Base-by-base conservation (phyloP, 2,113 vertebrate species). In the Corvus moneduloides region DNA sequence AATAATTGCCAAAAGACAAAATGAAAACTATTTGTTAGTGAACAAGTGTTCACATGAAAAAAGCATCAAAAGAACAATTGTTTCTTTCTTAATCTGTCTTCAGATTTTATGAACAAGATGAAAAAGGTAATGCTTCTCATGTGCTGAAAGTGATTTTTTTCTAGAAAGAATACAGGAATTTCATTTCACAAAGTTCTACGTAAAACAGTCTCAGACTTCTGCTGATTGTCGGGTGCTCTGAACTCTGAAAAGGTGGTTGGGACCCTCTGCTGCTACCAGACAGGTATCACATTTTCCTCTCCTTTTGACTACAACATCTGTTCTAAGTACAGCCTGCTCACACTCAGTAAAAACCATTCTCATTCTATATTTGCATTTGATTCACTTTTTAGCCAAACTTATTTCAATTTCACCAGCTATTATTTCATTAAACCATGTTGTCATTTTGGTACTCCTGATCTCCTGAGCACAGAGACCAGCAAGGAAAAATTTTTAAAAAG, bases 261-360 rank as follows among this genome's bases (percentile, higher is more conserved):
- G 97, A 97, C 92, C 93, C 92, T 97, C 97, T 97, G 96, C 87
- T 97, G 97, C 96, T 93, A 92, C 92, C 93, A 91, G 92, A 91
- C 95, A 98, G 94, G 97, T 93, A 97, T 95, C 96, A 97, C 95
- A 86, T 97, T 97, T 98, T 97, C 43, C 55, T 97, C 90, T 96
- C 66, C 90, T 97, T 93, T 91, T 93, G 78, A 97, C 96, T 96
- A 94, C 87, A 92, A 94, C 94, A 97, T 93, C 94, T 96, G 84
- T 96, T 97, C 76, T 68, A 96, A 97, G 87, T 92, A 95, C 95
- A 95, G 92, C 56, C 92, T 96, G 87, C 78, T 97, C 95, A 96
- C 93, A 91, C 94, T 96, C 94, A 92, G 83, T 93, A 94, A 96
- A 95, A 96, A 86, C 76, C 89, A 93, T 87, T 97, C 88, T 89